Conservation (phyloP, 2,113 vertebrate genomes). For the Lucifuga dentata region DNA sequence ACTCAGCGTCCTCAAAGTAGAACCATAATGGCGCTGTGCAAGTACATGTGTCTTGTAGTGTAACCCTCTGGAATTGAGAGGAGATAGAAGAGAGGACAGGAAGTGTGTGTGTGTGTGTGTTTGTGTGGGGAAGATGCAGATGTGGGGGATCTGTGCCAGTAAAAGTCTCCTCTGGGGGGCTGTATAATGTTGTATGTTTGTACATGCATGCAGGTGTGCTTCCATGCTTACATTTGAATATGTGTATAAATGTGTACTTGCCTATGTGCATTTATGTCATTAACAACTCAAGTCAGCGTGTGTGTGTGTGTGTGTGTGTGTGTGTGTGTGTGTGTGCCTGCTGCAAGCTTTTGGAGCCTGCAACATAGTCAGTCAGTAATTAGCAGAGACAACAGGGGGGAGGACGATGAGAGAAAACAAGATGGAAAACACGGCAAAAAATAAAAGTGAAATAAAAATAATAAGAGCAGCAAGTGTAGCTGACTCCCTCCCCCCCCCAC, state of each 20-base stretch:
- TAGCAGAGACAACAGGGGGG: constrained; percentile 60
- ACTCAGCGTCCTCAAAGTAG: constrained; percentile 66
- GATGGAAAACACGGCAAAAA: constrained; percentile 17
- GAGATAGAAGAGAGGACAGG: constrained; percentile 53
- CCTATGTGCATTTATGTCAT: constrained; percentile 9
- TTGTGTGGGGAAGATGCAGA: constrained; percentile 49
- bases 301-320: constrained; percentile 16
- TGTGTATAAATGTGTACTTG: background rate
- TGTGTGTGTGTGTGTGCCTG: background rate
- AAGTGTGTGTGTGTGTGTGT: constrained; percentile 20
- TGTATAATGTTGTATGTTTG: constrained; percentile 26
- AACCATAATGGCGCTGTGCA: constrained; percentile 43
- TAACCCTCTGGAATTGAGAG: constrained; percentile 55
- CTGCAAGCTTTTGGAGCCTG: background rate
- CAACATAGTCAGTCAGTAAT: constrained; percentile 60
- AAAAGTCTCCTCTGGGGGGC: constrained; percentile 39
- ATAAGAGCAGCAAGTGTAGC: constrained; percentile 43
- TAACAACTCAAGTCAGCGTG: constrained; percentile 18
- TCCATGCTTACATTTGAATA: background rate
- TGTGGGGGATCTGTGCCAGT: constrained; percentile 33
- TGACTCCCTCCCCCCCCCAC: background rate
- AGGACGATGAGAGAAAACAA: constrained; percentile 43
- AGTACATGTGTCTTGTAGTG: constrained; percentile 62
- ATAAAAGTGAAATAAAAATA: constrained; percentile 39
- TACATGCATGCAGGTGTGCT: constrained; percentile 38